Evolutionary conservation across 2,797 vertebrate genomes (phyloP).

Genomic region (Sebastolobus altivelis): DNA sequence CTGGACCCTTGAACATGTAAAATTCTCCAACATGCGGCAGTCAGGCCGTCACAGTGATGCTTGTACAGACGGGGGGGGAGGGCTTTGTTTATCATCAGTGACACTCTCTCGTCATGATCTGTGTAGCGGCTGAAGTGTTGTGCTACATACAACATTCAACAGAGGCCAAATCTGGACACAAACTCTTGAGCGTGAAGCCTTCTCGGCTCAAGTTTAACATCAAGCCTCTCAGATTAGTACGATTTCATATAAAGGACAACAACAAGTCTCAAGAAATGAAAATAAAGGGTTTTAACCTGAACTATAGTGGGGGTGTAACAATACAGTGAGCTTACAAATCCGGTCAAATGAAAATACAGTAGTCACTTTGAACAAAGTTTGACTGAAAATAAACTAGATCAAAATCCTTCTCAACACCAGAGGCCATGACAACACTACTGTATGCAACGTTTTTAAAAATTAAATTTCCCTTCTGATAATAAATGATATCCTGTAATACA

Average conservation of each 20-base stretch:
- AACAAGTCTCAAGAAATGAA: neutral
- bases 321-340: neutral
- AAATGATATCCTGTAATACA: neutral
- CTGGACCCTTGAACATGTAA: conserved; percentile 19
- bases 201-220: neutral
- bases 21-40: neutral
- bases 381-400: neutral
- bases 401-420: neutral
- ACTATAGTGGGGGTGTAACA: neutral
- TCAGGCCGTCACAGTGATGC: conserved; percentile 19
- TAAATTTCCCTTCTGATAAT: neutral
- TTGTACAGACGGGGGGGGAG: neutral
- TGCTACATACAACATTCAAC: neutral
- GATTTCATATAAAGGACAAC: neutral
- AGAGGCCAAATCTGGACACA: conserved; percentile 21
- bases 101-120: neutral
- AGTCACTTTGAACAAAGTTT: neutral
- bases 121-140: neutral
- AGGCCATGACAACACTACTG: neutral
- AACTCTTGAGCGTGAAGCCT: conserved; percentile 3
- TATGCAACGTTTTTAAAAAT: neutral
- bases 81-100: conserved; percentile 41
- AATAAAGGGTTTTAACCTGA: neutral
- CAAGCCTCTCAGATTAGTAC: neutral
- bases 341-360: neutral